phyloP scores from a whole-genome alignment of 1,140 invertebrate genomes.

The Hyposmocoma kahamanoa region DNA sequence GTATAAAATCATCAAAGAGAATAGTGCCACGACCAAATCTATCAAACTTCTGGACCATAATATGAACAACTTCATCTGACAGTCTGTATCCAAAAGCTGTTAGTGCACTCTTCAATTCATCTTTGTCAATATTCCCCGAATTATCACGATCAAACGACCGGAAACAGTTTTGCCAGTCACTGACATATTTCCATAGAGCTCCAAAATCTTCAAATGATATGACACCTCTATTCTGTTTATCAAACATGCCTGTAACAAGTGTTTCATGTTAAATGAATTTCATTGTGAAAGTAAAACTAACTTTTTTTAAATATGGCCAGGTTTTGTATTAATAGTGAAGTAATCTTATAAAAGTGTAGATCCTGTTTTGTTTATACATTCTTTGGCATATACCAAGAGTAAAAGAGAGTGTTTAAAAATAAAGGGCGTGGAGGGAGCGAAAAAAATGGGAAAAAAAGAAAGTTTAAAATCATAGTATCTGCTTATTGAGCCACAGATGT shows the following conservation, averaged over 20 bases:
- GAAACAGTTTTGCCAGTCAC: constrained; percentile 98
- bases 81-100: constrained; percentile 95
- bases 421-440: too few species aligned
- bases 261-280: too few species aligned
- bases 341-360: too few species aligned
- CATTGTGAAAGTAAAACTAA: too few species aligned
- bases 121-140: constrained; percentile 95
- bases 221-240: constrained; percentile 89
- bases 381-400: too few species aligned
- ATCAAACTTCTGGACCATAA: constrained; percentile 95
- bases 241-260: constrained; percentile 97
- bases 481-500: too few species aligned
- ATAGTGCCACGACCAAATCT: constrained; percentile 91
- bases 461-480: too few species aligned
- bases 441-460: too few species aligned
- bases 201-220: constrained; percentile 97
- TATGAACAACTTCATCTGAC: constrained; percentile 87
- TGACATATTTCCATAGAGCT: constrained; percentile 97
- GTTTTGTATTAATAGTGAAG: too few species aligned
- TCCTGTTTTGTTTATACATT: too few species aligned
- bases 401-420: too few species aligned
- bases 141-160: constrained; percentile 94
- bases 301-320: too few species aligned
- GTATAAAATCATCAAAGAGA: constrained; percentile 99
- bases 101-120: constrained; percentile 92